phyloP scores from a whole-genome alignment of 2,797 vertebrate species.

The Prunella strophiata region DNA sequence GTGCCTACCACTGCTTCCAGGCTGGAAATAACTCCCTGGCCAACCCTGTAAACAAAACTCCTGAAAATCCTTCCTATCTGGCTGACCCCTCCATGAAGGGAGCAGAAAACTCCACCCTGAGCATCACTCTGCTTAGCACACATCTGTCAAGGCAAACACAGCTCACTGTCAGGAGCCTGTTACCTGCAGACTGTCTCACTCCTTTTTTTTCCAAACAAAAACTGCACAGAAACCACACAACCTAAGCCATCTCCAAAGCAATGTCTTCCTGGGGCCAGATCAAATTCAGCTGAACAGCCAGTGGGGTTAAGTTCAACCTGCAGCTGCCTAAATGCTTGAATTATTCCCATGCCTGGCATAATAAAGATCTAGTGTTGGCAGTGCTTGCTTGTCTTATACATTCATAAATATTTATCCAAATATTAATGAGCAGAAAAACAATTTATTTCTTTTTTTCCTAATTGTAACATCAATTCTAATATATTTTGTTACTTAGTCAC shows the following conservation, averaged over 20 bases:
- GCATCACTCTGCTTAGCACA: neutral
- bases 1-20: neutral
- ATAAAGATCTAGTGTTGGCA: constrained; percentile 47
- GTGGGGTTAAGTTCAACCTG: neutral
- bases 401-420: constrained; percentile 34
- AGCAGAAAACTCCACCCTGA: neutral
- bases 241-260: neutral
- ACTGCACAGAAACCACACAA: neutral
- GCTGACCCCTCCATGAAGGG: neutral
- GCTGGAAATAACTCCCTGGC: neutral
- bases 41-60: neutral
- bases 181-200: neutral
- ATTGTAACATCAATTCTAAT: constrained; percentile 72
- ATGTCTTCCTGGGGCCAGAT: neutral
- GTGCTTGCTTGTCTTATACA: neutral
- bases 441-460: constrained; percentile 61
- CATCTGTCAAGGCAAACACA: neutral
- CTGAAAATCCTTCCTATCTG: neutral
- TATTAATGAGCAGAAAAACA: constrained; percentile 42
- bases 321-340: constrained; percentile 26
- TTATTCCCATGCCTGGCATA: constrained; percentile 23
- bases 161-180: neutral
- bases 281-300: neutral
- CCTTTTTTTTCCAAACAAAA: neutral
- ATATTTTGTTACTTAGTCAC: constrained; percentile 41